These are phyloP conservation scores for Falco biarmicus DNA, from an alignment of 2,797 vertebrate species.

Conservation along the genomic window DNA sequence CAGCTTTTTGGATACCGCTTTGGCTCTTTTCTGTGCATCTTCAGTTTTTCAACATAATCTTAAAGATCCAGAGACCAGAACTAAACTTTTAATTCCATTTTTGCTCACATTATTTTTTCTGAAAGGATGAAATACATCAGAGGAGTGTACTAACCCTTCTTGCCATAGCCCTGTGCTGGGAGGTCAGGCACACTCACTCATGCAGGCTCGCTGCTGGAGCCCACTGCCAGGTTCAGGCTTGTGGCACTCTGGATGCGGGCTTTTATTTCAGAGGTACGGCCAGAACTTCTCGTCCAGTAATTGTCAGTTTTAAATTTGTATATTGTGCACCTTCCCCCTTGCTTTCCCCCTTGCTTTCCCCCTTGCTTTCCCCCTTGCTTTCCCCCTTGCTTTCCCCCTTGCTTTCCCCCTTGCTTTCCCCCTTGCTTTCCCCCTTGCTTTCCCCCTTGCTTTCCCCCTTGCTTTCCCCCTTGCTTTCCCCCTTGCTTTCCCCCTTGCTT, in stretches of 20 bases:
- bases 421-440: too few species aligned
- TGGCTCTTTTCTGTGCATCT: neutral
- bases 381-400: too few species aligned
- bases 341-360: too few species aligned
- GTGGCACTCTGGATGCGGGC: neutral
- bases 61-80: neutral
- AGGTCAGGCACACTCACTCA: neutral
- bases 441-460: too few species aligned
- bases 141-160: neutral
- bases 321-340: neutral
- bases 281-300: neutral
- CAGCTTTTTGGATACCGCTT: neutral
- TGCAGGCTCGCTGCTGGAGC: neutral
- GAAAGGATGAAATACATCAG: neutral
- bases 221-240: neutral
- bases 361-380: too few species aligned
- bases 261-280: neutral
- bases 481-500: too few species aligned
- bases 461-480: too few species aligned
- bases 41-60: neutral
- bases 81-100: neutral
- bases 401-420: too few species aligned
- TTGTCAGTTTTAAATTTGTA: neutral
- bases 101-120: neutral
- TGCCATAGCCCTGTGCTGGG: neutral